Conservation (phyloP, 1,140 invertebrate species). For the Drosophila busckii region DNA sequence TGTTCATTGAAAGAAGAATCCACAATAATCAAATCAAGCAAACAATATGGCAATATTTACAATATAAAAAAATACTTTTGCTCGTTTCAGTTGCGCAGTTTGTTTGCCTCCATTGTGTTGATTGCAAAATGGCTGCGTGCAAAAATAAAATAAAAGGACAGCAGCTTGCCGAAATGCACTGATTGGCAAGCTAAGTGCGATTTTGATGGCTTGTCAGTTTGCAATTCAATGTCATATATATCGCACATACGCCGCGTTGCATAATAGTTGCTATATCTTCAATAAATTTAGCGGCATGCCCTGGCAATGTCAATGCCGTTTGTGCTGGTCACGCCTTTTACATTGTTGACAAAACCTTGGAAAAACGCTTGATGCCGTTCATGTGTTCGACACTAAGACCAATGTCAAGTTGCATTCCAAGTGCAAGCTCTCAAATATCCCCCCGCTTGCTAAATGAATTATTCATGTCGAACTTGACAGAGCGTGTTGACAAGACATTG, state of each 20-base stretch:
- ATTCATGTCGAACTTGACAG: constrained; percentile 41
- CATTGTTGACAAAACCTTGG: constrained; percentile 25
- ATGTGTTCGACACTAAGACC: constrained; percentile 31
- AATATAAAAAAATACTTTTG: too few species aligned
- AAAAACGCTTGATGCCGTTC: constrained; percentile 16
- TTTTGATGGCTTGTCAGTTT: too few species aligned
- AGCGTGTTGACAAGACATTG: neutral
- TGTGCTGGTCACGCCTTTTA: neutral
- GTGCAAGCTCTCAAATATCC: constrained; percentile 33
- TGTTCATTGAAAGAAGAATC: constrained; percentile 2
- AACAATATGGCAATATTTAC: too few species aligned
- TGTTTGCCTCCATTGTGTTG: constrained; percentile 18
- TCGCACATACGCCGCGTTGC: too few species aligned
- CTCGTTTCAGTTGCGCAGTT: too few species aligned
- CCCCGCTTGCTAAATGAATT: constrained; percentile 63
- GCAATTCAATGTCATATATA: too few species aligned
- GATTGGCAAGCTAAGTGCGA: too few species aligned
- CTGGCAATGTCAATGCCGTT: constrained; percentile 2
- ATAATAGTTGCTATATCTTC: too few species aligned
- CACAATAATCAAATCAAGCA: constrained; percentile 4
- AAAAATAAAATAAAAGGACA: neutral
- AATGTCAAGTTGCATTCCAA: constrained; percentile 60
- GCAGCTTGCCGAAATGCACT: too few species aligned
- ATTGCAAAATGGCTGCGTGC: constrained; percentile 17
- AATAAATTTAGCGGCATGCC: constrained; percentile 16